Evolutionary conservation across 2,113 vertebrate species (phyloP).

Genomic region (Hippocampus mohnikei): DNA sequence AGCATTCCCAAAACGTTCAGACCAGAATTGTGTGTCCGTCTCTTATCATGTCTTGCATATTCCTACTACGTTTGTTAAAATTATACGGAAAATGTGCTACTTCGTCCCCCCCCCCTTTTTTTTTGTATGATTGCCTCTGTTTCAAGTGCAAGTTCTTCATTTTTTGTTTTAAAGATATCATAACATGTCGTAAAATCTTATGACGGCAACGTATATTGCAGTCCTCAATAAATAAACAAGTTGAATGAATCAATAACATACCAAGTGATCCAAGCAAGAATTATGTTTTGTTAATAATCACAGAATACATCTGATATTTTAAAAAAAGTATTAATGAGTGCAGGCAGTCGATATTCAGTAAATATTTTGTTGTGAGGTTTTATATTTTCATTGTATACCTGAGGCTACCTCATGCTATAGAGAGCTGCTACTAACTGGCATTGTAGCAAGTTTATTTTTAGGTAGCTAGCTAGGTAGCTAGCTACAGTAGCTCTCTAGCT

Average conservation of each 20-base stretch:
- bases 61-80: not conserved
- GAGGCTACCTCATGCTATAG: not conserved
- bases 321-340: not conserved
- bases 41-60: slow-evolving; percentile 8
- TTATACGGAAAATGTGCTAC: slow-evolving; percentile 2
- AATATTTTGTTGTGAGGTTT: not conserved
- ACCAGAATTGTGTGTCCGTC: not conserved
- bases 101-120: slow-evolving; percentile 2
- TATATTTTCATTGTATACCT: not conserved
- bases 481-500: too few relatives aligned
- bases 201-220: not conserved
- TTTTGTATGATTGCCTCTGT: not conserved
- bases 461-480: too few relatives aligned
- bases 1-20: not conserved
- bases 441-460: too few relatives aligned
- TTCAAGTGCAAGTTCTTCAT: not conserved
- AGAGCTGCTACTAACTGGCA: slow-evolving; percentile 14
- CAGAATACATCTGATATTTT: not conserved
- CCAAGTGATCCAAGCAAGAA: not conserved
- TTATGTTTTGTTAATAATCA: not conserved
- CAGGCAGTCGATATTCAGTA: not conserved
- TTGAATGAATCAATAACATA: not conserved
- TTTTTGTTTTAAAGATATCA: not conserved
- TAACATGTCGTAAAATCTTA: not conserved
- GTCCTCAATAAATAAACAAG: not conserved